Percentiles rank a stretch among this genome's conserved stretches.
These are phyloP conservation scores for Augochlorella aurata DNA, from an alignment of 2,888 invertebrate genomes.

Conservation along the genomic window DNA sequence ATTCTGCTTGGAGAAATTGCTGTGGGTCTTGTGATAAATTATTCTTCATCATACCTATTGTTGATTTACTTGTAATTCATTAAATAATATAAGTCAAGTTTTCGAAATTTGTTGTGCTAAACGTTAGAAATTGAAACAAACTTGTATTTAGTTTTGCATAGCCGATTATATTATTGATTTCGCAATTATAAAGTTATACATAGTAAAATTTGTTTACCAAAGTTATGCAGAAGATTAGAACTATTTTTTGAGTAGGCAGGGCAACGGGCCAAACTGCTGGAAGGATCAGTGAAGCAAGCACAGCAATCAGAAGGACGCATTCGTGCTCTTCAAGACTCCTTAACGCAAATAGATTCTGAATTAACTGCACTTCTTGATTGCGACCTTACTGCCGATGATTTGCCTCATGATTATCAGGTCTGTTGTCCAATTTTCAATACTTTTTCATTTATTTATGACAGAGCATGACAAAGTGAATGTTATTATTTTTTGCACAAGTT, in stretches of 20 bases:
- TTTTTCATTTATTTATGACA: not conserved
- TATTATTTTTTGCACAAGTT: not conserved
- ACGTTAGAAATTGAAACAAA: not conserved
- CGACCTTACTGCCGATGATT: slow-evolving; percentile 90
- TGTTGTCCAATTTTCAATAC: slow-evolving; percentile 64
- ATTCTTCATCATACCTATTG: not conserved
- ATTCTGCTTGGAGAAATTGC: slow-evolving; percentile 20
- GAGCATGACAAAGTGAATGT: slow-evolving; percentile 50
- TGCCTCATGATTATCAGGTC: slow-evolving; percentile 90
- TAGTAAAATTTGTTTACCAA: slow-evolving; percentile 23
- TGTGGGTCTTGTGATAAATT: slow-evolving; percentile 7
- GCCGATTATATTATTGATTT: not conserved
- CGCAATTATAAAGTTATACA: not conserved
- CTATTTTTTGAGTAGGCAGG: slow-evolving; percentile 83
- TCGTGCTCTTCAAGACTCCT: slow-evolving; percentile 88
- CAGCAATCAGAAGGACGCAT: slow-evolving; percentile 90
- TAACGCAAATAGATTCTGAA: slow-evolving; percentile 87
- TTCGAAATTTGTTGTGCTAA: not conserved
- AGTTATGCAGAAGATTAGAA: slow-evolving; percentile 58
- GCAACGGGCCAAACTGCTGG: slow-evolving; percentile 85
- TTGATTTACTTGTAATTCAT: not conserved
- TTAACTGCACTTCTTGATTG: slow-evolving; percentile 88
- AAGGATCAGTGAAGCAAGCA: slow-evolving; percentile 89
- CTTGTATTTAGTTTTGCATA: not conserved
- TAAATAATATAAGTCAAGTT: not conserved